Conservation (phyloP, 2,113 vertebrate genomes). For the human (Homo sapiens) region GRCh38 chr20:41065001-41065500, state of each 20-base stretch:
- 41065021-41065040: too few species aligned
- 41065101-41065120: too few species aligned
- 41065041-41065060: too few species aligned
- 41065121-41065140: too few species aligned
- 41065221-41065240: not conserved
- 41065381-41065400: not conserved
- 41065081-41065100: too few species aligned
- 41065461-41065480: not conserved
- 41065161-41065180: too few species aligned
- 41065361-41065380: not conserved
- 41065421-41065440: not conserved
- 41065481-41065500: not conserved
- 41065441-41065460: not conserved
- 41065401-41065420: not conserved
- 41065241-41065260: not conserved
- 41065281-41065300: not conserved
- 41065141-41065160: too few species aligned
- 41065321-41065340: not conserved
- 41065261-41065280: slow-evolving; percentile 1
- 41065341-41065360: not conserved
- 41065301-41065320: not conserved
- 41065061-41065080: too few species aligned
- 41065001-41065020: too few species aligned
- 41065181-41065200: too few species aligned
- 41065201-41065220: not conserved